phyloP scores from a whole-genome alignment of 2,113 vertebrate genomes.

The Cairina moschata region DNA sequence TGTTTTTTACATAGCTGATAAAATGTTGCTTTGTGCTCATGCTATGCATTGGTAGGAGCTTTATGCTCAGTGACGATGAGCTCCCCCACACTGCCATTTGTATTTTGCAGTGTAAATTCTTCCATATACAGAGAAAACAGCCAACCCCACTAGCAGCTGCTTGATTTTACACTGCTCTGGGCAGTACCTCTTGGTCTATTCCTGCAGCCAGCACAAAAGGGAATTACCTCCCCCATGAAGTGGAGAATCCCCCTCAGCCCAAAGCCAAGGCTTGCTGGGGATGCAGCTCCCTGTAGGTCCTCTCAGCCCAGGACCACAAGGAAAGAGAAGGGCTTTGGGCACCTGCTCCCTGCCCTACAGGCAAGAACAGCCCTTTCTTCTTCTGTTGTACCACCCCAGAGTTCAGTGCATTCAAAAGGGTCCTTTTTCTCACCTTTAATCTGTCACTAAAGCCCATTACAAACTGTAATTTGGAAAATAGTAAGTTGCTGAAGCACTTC shows the following conservation, averaged over 20 bases:
- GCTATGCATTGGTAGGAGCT: neutral
- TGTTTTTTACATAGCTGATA: neutral
- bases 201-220: neutral
- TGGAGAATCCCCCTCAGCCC: neutral
- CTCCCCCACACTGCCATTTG: neutral
- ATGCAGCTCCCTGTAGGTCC: neutral
- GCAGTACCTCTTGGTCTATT: neutral
- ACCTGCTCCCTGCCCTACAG: neutral
- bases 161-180: neutral
- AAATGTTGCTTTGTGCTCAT: neutral
- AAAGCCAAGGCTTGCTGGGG: neutral
- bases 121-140: neutral
- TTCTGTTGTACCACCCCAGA: neutral
- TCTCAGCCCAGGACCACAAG: neutral
- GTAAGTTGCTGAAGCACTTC: neutral
- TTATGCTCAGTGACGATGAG: neutral
- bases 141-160: neutral
- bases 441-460: neutral
- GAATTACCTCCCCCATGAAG: neutral
- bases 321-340: neutral
- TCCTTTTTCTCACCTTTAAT: neutral
- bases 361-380: neutral
- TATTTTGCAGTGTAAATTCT: neutral
- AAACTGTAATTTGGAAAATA: neutral
- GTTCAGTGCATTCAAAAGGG: neutral